These are phyloP conservation scores for Hydrolagus affinis DNA, from an alignment of 2,113 vertebrate species.

Conservation along the genomic window DNA sequence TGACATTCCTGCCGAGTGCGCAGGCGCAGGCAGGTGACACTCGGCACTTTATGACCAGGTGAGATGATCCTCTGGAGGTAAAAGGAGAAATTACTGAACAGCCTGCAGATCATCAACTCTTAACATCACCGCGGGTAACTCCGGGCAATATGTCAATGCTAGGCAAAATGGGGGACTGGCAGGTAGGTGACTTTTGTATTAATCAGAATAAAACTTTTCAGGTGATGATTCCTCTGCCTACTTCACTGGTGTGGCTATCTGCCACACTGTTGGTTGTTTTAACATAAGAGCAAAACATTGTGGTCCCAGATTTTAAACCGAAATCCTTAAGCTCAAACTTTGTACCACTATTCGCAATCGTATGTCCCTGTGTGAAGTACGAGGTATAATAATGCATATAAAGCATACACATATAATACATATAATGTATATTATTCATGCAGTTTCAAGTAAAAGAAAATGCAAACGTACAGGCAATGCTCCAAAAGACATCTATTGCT, in stretches of 20 bases:
- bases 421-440: no score
- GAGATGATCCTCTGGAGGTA: constrained; percentile 77
- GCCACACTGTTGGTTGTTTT: constrained; percentile 35
- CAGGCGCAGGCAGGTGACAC: constrained; percentile 82
- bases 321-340: not conserved
- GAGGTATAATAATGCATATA: not conserved
- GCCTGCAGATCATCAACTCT: constrained; percentile 61
- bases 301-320: not conserved
- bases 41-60: constrained; percentile 86
- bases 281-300: constrained; percentile 36
- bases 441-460: not conserved
- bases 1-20: constrained; percentile 66
- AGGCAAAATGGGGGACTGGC: constrained; percentile 92
- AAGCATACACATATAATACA: no score
- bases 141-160: constrained; percentile 76
- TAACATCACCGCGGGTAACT: constrained; percentile 45
- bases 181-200: constrained; percentile 59
- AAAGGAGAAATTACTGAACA: constrained; percentile 70
- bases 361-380: not conserved
- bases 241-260: constrained; percentile 32
- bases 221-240: constrained; percentile 32
- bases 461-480: not conserved
- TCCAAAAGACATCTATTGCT: not conserved
- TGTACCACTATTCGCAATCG: not conserved
- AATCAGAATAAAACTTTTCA: not conserved